Evolutionary conservation across 2,797 vertebrate genomes (phyloP).

Genomic region (Enteromius radiatus): DNA sequence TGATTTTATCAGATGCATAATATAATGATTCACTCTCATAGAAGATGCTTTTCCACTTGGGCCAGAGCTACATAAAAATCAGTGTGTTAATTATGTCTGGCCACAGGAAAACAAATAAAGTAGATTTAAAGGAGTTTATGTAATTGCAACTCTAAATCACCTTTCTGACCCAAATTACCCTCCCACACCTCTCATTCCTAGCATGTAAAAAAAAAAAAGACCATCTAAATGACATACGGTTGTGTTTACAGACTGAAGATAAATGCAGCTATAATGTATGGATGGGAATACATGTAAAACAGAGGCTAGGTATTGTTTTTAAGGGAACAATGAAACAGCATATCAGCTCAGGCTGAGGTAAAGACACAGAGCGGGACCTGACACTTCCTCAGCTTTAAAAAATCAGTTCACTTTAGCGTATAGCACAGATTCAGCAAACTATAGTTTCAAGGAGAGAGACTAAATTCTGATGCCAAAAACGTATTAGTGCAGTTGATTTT

Average conservation of each 20-base stretch:
- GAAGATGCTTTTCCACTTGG: background rate
- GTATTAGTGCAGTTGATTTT: background rate
- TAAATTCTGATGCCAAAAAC: background rate
- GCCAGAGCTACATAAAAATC: slow-evolving; percentile 11
- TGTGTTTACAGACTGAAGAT: slow-evolving; percentile 17
- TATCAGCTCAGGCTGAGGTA: background rate
- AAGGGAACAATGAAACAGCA: slow-evolving; percentile 7
- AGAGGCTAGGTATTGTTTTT: background rate
- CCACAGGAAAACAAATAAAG: background rate
- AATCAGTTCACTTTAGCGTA: background rate
- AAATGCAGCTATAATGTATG: slow-evolving; percentile 2
- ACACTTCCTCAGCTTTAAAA: too few species aligned
- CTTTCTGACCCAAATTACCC: slow-evolving; percentile 18
- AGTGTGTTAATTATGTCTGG: slow-evolving; percentile 11
- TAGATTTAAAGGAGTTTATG: slow-evolving; percentile 8
- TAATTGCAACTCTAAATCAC: slow-evolving; percentile 49
- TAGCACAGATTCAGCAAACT: background rate
- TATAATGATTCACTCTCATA: slow-evolving; percentile 14
- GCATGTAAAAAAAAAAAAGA: slow-evolving; percentile 3
- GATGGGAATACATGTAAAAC: background rate
- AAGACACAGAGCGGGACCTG: background rate
- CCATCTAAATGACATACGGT: background rate
- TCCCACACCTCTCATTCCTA: slow-evolving; percentile 11
- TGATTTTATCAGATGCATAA: slow-evolving; percentile 10
- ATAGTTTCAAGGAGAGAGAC: background rate